Evolutionary conservation across 2,888 invertebrate species (phyloP), one percentile per base, ranked within the genome.

Genomic region (Tricholauxania praeusta): DNA sequence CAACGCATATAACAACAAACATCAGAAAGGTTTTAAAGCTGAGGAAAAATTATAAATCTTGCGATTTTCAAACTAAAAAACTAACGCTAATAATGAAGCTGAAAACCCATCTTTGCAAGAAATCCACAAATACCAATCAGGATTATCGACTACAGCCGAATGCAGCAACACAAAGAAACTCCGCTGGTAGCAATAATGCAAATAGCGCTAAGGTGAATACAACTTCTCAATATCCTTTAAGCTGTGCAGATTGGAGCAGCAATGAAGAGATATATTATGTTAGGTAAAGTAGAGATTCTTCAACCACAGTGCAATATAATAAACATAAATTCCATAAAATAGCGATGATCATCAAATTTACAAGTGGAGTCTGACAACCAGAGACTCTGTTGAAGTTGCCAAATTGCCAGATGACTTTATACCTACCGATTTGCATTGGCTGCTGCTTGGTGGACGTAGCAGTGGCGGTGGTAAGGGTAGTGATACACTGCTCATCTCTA

Each of bases 331-430:
- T 39, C 14, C 12, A 28, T 59, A 12, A 59, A 28, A 1, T 49
- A 97, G 97, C n/a, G 98, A 98, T 85, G 98, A 99, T 85, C 96
- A 96, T 85, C 91, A 93, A 82, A 89, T 98, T 66, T 88, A 96
- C 70, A 93, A 94, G 85, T 98, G 98, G 98, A 96, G 94, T 85
- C 89, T 96, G 19, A 91, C 93, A 3, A 93, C 91, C 74, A 92
- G 92, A 77, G 96, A 95, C 85, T 92, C 94, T 0, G 91, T 91
- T 72, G 91, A 92, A 78, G 89, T 98, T 10, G 90, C 94, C 49
- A 94, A 94, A 78, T 91, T 98, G 77, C 91, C 94, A 0, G 91
- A 92, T 69, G 96, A 96, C 79, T 91, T 97, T 78, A 94, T 91
- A 87, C 96, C 98, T 1, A 96, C 95, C 2, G 94, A 95, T 79